Conservation (phyloP, 1,140 invertebrate genomes). For the Hyphantria cunea region DNA sequence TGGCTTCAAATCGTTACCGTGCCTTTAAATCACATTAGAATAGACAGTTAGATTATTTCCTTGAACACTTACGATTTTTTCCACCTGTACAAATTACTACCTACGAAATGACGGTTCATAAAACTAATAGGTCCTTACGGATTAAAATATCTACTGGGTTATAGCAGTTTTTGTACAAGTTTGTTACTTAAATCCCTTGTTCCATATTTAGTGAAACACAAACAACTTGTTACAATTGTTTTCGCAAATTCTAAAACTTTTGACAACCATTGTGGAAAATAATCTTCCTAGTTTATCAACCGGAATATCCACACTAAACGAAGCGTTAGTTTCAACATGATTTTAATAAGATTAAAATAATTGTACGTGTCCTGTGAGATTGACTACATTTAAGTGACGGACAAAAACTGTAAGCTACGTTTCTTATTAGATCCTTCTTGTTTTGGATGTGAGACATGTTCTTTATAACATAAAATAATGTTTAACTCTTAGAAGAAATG, state of each 20-base stretch:
- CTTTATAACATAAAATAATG: constrained; percentile 9
- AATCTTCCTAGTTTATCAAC: too few relatives aligned
- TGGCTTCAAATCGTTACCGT: constrained; percentile 29
- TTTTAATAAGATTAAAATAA: constrained; percentile 81
- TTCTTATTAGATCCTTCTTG: constrained; percentile 41
- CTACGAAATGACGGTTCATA: constrained; percentile 17
- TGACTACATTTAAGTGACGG: constrained; percentile 65
- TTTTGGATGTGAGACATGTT: constrained; percentile 31
- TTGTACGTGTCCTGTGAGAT: constrained; percentile 75
- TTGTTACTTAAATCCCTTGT: constrained; percentile 1
- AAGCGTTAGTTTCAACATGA: constrained; percentile 52
- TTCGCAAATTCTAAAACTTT: constrained; percentile 9
- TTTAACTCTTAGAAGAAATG: constrained; percentile 4
- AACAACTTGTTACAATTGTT: constrained; percentile 10
- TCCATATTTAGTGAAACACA: constrained; percentile 4
- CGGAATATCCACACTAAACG: too few relatives aligned
- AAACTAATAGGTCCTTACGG: constrained; percentile 18
- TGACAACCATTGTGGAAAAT: too few relatives aligned
- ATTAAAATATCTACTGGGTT: constrained; percentile 12
- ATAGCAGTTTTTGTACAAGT: constrained; percentile 12
- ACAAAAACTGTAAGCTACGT: constrained; percentile 52
- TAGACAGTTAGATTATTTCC: constrained; percentile 33
- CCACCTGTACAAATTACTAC: constrained; percentile 13
- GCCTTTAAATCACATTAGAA: constrained; percentile 33
- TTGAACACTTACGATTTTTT: constrained; percentile 20